Percentiles rank a stretch among this genome's conserved stretches.
Evolutionary conservation across 1,140 invertebrate species (phyloP).

Genomic region (Anagrus nilaparvatae): DNA sequence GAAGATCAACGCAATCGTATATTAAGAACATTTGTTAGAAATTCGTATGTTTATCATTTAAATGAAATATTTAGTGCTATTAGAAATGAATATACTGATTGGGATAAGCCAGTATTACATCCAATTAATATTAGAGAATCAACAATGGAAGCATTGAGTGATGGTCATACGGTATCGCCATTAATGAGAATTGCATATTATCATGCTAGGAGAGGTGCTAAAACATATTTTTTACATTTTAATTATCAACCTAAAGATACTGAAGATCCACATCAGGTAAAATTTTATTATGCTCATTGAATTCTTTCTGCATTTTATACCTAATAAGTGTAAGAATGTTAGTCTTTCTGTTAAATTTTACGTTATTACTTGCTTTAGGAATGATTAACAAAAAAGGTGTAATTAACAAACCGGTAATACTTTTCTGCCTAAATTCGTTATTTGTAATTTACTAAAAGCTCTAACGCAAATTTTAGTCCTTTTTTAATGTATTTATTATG

Average conservation of each 20-base stretch:
- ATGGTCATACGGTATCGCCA: constrained; percentile 68
- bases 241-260: constrained; percentile 67
- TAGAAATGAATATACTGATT: constrained; percentile 87
- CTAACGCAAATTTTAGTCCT: too few relatives aligned
- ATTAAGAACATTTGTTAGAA: constrained; percentile 72
- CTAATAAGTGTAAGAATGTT: too few relatives aligned
- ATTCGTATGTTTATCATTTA: constrained; percentile 77
- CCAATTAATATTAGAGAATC: constrained; percentile 76
- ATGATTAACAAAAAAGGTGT: too few relatives aligned
- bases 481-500: too few relatives aligned
- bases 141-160: constrained; percentile 78
- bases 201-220: constrained; percentile 56
- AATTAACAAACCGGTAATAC: too few relatives aligned
- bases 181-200: constrained; percentile 59
- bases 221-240: constrained; percentile 71
- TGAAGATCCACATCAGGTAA: constrained; percentile 53
- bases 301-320: too few relatives aligned
- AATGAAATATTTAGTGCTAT: constrained; percentile 88
- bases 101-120: constrained; percentile 76
- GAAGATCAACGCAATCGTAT: constrained; percentile 63
- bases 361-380: too few relatives aligned
- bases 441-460: too few relatives aligned
- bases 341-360: too few relatives aligned
- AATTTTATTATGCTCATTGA: neutral
- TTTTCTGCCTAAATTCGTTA: too few relatives aligned